Evolutionary conservation across 2,797 vertebrate genomes (phyloP), one percentile per base, ranked within the genome.

Genomic region (Danio albolineatus): DNA sequence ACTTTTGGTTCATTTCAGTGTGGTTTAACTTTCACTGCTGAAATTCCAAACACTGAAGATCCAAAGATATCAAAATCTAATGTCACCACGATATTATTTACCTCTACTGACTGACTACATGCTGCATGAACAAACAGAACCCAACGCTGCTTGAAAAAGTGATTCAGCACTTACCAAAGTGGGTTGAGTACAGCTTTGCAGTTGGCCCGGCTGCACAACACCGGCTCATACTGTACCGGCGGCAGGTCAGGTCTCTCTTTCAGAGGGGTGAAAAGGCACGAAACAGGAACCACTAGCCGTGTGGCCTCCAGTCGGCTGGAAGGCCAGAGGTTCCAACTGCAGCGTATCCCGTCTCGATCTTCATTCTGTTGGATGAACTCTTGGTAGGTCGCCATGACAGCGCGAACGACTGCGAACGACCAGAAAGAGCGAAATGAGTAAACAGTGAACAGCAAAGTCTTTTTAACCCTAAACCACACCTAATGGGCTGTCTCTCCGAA

Each of bases 281-380:
- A 96, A 82, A 99, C 90, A 0, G 98, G 97, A 17, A 97, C 97
- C 80, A 99, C 97, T 83, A 99, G 94, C 82, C 97, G 92, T 0
- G 97, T 98, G 84, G 97, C 96, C 88, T 99, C 98, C 49, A 98
- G 91, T 2, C 97, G 94, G 85, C 98, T 99, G 75, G 95, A 99
- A 14, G 98, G 97, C 98, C 98, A 99, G 10, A 99, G 95, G 0
- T 99, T 99, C 98, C 98, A 99, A 91, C 97, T 98, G 92, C 98
- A 99, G 66, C 98, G 94, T 82, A 99, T 96, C 0, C 98, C 98
- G 9, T 99, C 98, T 10, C 94, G 92, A 79, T 98, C 97, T 90
- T 99, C 98, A 4, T 99, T 99, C 86, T 98, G 97, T 88, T 98
- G 98, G 90, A 99, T 99, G 88, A 99, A 99, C 90, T 99, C 98